Evolutionary conservation across 2,113 vertebrate species (phyloP), one percentile per base, ranked within the genome.

Genomic region (Passer montanus): DNA sequence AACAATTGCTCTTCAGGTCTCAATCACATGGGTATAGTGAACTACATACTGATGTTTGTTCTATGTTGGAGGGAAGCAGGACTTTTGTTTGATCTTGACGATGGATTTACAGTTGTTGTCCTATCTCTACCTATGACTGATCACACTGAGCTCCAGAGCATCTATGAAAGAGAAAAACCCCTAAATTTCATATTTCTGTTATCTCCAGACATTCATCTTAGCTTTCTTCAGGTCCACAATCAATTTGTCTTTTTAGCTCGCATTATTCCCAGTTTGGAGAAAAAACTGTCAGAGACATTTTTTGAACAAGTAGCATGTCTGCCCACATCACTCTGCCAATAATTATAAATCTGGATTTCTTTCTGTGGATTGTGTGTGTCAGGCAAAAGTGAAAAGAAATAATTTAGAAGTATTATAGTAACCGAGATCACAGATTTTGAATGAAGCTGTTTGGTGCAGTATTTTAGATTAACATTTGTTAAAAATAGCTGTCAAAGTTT

Each of bases 391-490:
- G 64, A 77, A 92, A 94, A 93, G 58, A 94, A 93, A 75, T 56
- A 92, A 93, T 94, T 90, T 68, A 84, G 79, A 44, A 28, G 26
- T 93, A 93, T 87, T 94, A 89, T 26, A 83, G 90, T 92, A 89
- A 60, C 52, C 0, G 0, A 93, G 76, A 93, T 70, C 85, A 90
- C 31, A 89, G 68, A 86, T 84, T 93, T 93, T 96, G 76, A 96
- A 95, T 89, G 56, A 92, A 94, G 80, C 52, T 78, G 31, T 70
- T 93, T 26, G 76, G 53, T 0, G 0, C 64, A 78, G 53, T 69
- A 94, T 84, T 95, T 96, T 92, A 89, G 83, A 84, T 75, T 90
- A 82, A 72, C 31, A 83, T 90, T 79, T 75, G 37, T 94, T 96
- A 90, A 94, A 95, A 95, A 93, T 7, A 75, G 47, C 56, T 84